Conservation (phyloP, 2,888 invertebrate genomes). For the Mythimna ferrago region DNA sequence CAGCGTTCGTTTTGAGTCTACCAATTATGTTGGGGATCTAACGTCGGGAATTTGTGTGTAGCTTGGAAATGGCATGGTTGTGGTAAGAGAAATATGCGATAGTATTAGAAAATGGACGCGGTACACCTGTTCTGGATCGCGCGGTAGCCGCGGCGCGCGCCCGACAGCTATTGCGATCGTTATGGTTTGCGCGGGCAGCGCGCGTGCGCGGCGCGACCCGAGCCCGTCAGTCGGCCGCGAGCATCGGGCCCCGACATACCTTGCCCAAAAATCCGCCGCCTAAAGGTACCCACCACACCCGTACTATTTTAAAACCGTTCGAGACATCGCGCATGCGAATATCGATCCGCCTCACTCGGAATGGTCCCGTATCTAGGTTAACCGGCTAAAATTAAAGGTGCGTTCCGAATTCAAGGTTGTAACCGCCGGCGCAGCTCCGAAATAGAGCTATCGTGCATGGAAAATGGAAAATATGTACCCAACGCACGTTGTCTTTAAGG, state of each 20-base stretch:
- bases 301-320: constrained; percentile 79
- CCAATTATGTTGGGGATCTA: constrained; percentile 8
- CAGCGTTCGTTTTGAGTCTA: constrained; percentile 1
- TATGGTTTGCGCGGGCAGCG: constrained; percentile 63
- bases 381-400: constrained; percentile 91
- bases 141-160: constrained; percentile 54
- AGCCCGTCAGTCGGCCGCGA: constrained; percentile 66
- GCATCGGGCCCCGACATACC: constrained; percentile 72
- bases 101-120: constrained; percentile 61
- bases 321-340: constrained; percentile 86
- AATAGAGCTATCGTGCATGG: constrained; percentile 86
- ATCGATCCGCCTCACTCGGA: constrained; percentile 85
- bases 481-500: constrained; percentile 79
- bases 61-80: constrained; percentile 37
- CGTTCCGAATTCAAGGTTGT: constrained; percentile 89
- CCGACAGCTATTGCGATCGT: constrained; percentile 71
- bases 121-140: constrained; percentile 66
- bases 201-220: constrained; percentile 68
- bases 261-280: constrained; percentile 72
- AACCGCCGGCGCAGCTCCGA: constrained; percentile 87
- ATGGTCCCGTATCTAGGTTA: constrained; percentile 89
- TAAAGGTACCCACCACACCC: constrained; percentile 76
- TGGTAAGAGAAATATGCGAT: constrained; percentile 50
- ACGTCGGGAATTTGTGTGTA: constrained; percentile 19
- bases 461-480: constrained; percentile 80